phyloP scores from a whole-genome alignment of 1,140 invertebrate genomes.

The Solenopsis fugax region DNA sequence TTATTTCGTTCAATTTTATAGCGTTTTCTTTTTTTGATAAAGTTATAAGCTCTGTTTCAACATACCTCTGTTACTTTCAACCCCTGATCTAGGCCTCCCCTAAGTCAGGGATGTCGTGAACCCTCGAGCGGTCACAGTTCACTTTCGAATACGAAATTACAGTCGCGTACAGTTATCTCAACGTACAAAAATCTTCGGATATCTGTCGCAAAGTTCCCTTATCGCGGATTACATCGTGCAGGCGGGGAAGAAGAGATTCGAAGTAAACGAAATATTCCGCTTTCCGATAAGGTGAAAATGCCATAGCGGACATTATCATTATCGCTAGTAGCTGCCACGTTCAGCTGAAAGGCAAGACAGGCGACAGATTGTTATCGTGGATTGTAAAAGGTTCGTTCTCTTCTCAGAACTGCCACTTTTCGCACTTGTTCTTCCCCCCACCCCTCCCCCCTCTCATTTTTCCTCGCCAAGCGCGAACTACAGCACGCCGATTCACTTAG shows the following conservation, averaged over 20 bases:
- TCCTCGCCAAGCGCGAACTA: slow-evolving; percentile 18
- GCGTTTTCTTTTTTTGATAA: too few species aligned
- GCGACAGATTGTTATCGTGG: slow-evolving; percentile 52
- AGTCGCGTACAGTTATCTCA: neutral
- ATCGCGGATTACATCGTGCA: slow-evolving; percentile 11
- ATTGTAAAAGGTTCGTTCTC: slow-evolving; percentile 53
- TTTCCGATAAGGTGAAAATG: slow-evolving; percentile 32
- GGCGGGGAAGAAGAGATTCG: neutral
- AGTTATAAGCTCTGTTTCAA: too few species aligned
- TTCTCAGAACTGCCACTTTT: slow-evolving; percentile 37
- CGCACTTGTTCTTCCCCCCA: slow-evolving; percentile 23
- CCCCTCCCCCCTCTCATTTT: neutral
- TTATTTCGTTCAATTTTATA: too few species aligned
- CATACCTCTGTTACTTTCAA: too few species aligned
- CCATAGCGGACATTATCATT: slow-evolving; percentile 37
- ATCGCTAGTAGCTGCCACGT: slow-evolving; percentile 29
- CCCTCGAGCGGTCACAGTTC: too few species aligned
- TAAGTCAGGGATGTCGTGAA: too few species aligned
- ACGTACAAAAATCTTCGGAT: neutral
- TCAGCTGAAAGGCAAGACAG: slow-evolving; percentile 18
- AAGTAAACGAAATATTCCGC: slow-evolving; percentile 22
- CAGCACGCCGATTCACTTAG: slow-evolving; percentile 33
- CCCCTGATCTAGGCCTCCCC: too few species aligned
- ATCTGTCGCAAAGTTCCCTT: neutral
- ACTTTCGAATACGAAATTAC: neutral